phyloP scores from a whole-genome alignment of 2,113 vertebrate genomes.

The Oriolus oriolus region DNA sequence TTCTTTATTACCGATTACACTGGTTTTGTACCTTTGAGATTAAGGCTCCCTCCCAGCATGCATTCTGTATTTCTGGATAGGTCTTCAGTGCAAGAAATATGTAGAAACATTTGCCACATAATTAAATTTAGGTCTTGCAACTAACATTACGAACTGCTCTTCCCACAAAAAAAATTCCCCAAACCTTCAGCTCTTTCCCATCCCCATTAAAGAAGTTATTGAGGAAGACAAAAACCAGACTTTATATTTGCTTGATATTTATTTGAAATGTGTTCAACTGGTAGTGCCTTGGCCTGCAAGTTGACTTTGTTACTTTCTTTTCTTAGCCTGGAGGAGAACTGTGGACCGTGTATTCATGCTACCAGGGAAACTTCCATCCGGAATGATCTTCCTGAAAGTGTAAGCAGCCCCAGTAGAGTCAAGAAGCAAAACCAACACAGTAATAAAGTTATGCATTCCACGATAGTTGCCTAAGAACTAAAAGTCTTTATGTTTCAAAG shows the following conservation, averaged over 20 bases:
- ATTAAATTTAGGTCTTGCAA: not conserved
- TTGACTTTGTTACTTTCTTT: not conserved
- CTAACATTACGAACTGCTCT: not conserved
- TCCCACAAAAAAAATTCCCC: no score
- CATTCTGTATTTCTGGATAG: not conserved
- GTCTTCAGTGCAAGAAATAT: not conserved
- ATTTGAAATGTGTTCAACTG: not conserved
- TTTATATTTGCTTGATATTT: not conserved
- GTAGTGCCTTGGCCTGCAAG: not conserved
- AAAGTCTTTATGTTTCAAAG: not conserved
- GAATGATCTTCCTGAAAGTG: not conserved
- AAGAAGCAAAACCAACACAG: not conserved
- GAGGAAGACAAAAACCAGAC: not conserved
- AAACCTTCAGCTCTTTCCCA: not conserved
- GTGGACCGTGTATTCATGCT: not conserved
- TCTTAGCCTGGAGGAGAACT: not conserved
- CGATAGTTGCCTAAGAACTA: not conserved
- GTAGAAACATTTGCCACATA: not conserved
- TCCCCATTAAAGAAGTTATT: not conserved
- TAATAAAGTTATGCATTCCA: not conserved
- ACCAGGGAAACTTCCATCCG: not conserved
- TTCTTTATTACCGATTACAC: not conserved
- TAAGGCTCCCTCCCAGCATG: not conserved
- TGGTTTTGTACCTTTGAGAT: not conserved
- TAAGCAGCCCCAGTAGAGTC: not conserved